Conservation (phyloP, 2,113 vertebrate species). For the Nerophis lumbriciformis region DNA sequence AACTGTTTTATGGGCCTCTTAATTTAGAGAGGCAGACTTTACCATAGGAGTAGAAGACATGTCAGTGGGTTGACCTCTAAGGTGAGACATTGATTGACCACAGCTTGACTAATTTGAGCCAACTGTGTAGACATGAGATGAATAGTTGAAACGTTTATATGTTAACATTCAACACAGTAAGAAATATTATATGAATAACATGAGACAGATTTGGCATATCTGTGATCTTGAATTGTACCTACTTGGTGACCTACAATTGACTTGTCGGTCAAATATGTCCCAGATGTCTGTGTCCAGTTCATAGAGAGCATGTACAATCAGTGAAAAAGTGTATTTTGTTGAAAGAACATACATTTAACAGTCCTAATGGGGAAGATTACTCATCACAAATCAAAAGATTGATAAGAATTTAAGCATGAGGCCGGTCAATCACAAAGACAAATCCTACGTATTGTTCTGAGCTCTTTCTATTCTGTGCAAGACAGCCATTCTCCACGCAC, state of each 20-base stretch:
- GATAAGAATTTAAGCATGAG: conserved; percentile 63
- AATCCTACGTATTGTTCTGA: conserved; percentile 47
- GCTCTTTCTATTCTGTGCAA: conserved; percentile 47
- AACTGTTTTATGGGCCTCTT: conserved; percentile 59
- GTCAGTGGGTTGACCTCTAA: conserved; percentile 47
- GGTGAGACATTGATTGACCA: conserved; percentile 36
- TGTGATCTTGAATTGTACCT: no score
- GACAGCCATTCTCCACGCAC: conserved; percentile 61
- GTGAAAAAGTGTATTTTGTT: conserved; percentile 29
- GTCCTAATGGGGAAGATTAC: conserved; percentile 33
- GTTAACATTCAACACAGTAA: conserved; percentile 17
- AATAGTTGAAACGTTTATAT: conserved; percentile 10
- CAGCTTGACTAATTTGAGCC: conserved; percentile 20
- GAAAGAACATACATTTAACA: conserved; percentile 21
- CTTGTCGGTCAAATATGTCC: conserved; percentile 28
- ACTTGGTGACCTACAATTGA: no score
- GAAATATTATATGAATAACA: conserved; percentile 12
- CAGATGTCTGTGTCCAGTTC: conserved; percentile 38
- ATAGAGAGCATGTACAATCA: conserved; percentile 51
- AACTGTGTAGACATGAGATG: neutral
- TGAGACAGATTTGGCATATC: neutral
- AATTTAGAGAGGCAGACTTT: conserved; percentile 67
- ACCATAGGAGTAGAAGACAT: conserved; percentile 42
- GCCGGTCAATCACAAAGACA: conserved; percentile 64
- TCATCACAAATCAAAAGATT: conserved; percentile 52